Evolutionary conservation across 2,888 invertebrate genomes (phyloP).

Genomic region (Ophion ventricosus): DNA sequence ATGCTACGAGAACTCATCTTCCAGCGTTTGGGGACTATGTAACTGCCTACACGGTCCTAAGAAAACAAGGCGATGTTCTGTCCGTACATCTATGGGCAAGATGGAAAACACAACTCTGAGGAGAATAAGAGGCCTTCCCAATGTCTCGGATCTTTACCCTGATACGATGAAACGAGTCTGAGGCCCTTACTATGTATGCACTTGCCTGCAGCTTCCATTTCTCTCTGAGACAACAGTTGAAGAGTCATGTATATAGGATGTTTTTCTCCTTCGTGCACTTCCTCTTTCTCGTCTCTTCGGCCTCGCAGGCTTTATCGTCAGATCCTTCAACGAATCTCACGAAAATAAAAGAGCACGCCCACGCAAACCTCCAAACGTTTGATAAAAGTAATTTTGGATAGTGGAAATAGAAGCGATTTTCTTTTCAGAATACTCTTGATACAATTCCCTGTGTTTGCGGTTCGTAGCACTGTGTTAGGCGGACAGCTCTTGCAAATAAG

Average conservation of each 20-base stretch:
- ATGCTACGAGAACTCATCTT: conserved; percentile 39
- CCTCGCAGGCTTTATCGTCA: background rate
- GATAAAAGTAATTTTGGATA: conserved; percentile 1
- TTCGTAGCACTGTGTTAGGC: too few relatives aligned
- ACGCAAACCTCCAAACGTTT: conserved; percentile 5
- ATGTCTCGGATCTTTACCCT: conserved; percentile 61
- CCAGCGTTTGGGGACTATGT: conserved; percentile 21
- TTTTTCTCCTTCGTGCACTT: background rate
- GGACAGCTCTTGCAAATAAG: too few relatives aligned
- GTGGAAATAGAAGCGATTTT: conserved; percentile 1
- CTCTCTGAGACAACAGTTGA: conserved; percentile 23
- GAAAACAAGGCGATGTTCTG: conserved; percentile 52
- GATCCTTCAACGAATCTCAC: background rate
- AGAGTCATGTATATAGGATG: conserved; percentile 4
- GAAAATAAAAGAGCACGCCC: conserved; percentile 1
- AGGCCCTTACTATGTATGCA: conserved; percentile 61
- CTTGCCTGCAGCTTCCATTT: conserved; percentile 51
- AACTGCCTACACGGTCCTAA: conserved; percentile 45
- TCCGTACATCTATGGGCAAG: background rate
- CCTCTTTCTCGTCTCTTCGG: conserved; percentile 2
- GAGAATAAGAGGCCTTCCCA: conserved; percentile 62
- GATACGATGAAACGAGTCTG: conserved; percentile 50
- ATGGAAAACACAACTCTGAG: conserved; percentile 50
- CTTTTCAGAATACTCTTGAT: background rate
- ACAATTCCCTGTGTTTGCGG: too few relatives aligned